phyloP scores from a whole-genome alignment of 2,888 invertebrate genomes.

The Tipula vernalis region DNA sequence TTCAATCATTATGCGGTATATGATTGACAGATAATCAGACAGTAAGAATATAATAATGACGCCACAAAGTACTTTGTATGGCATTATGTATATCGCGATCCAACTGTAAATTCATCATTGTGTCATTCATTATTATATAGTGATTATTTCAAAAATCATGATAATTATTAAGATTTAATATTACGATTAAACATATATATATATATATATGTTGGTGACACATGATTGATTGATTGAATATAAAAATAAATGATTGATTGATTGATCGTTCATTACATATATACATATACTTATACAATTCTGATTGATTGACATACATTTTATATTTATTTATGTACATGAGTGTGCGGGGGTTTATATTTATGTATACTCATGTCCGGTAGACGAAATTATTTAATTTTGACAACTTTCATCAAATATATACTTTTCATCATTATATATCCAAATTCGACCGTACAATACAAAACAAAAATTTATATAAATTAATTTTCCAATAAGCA shows the following conservation, averaged over 20 bases:
- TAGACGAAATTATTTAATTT: neutral
- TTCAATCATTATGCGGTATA: slow-evolving; percentile 5
- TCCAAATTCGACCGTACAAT: neutral
- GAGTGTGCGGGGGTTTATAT: neutral
- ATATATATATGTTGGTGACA: neutral
- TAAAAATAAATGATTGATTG: neutral
- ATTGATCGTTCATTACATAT: neutral
- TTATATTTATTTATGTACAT: neutral
- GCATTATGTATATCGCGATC: neutral
- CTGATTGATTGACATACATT: neutral
- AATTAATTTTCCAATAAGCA: neutral
- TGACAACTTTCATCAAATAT: neutral
- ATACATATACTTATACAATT: neutral
- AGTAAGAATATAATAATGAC: neutral
- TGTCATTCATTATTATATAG: neutral
- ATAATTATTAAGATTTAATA: slow-evolving; percentile 4
- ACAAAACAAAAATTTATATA: neutral
- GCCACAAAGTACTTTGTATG: neutral
- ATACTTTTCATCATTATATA: neutral
- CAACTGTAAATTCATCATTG: neutral
- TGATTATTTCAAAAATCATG: neutral
- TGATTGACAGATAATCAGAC: slow-evolving; percentile 7
- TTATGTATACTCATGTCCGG: neutral
- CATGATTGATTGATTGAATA: neutral
- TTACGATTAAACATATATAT: neutral